Percentiles rank a stretch among this genome's conserved stretches.
Evolutionary conservation across 2,888 invertebrate genomes (phyloP).

Genomic region (Rhimphoctona megacephalus): DNA sequence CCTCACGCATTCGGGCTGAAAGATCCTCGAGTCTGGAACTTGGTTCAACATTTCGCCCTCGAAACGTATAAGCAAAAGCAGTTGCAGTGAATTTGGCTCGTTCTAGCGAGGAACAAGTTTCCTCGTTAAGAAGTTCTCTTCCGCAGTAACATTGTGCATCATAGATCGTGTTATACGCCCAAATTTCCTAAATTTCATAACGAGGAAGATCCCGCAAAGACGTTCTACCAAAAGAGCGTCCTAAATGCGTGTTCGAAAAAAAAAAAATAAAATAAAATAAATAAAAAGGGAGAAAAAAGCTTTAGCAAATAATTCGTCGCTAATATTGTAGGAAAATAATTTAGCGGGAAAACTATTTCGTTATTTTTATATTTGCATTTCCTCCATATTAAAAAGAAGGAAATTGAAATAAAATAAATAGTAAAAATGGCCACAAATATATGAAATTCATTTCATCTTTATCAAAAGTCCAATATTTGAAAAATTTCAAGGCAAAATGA

Average conservation of each 20-base stretch:
- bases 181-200: neutral
- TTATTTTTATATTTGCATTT: too few species aligned
- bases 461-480: neutral
- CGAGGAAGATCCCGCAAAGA: too few species aligned
- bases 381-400: neutral
- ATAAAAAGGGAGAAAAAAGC: too few species aligned
- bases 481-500: neutral
- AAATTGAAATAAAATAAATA: neutral
- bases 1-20: neutral
- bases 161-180: neutral
- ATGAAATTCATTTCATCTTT: neutral
- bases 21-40: conserved; percentile 38
- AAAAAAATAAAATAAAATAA: too few species aligned
- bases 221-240: too few species aligned
- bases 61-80: neutral
- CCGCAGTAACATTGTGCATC: neutral
- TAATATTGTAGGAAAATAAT: neutral
- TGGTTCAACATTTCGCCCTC: conserved; percentile 9
- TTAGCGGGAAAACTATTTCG: neutral
- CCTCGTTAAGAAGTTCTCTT: conserved; percentile 73
- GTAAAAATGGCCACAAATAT: neutral
- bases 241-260: too few species aligned
- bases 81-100: neutral
- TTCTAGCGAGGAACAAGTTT: conserved; percentile 68
- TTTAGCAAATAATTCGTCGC: too few species aligned